Base-by-base conservation (phyloP, 2,888 invertebrate species). In the Amphimallon solstitiale region DNA sequence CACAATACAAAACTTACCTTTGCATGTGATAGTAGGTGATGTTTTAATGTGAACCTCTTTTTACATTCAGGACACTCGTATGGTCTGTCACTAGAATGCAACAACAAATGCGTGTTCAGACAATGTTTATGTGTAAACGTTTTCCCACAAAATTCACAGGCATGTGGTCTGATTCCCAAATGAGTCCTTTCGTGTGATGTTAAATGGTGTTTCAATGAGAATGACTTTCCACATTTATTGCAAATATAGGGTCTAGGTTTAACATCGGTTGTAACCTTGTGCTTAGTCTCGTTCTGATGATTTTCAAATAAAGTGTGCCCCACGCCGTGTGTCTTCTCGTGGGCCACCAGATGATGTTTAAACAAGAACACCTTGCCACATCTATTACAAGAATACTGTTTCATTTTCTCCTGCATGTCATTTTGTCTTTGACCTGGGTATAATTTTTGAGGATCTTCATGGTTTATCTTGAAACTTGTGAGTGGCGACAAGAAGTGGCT, bases 341-440 rank as follows among this genome's bases (percentile, higher is more conserved):
- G 93, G 34, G 93, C 93, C 2, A 93, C 92, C 68, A 93, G 86
- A 81, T 93, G 93, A 80, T 93, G 93, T 80, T 93, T 93, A 63
- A 93, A 82, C 51, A 93, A 86, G 82, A 93, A 93, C n/a, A 92
- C 91, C 81, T 93, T 93, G 62, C 92, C 92, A 77, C 93, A 93
- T 82, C 92, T 92, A 21, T 90, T 88, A 79, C 93, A 93, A 14
- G 92, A 90, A 78, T 92, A 93, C 3, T 93, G 93, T 21, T 93
- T 84, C 80, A 92, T 92, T 79, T 91, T 65, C 37, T 59, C 66
- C 40, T 65, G 60, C 40, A 51, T 60, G 37, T 65, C 65, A 35
- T 60, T 54, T 14, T 45, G 64, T 21, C 64, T 45, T 48, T 54
- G 64, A 34, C 54, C 52, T 35, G 43, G 64, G 38, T 64, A 64